Percentiles rank a stretch among this genome's conserved stretches.
Conservation (phyloP, 35 echinoderm and acorn worm genomes). For the Ophioderma brevispina region DNA sequence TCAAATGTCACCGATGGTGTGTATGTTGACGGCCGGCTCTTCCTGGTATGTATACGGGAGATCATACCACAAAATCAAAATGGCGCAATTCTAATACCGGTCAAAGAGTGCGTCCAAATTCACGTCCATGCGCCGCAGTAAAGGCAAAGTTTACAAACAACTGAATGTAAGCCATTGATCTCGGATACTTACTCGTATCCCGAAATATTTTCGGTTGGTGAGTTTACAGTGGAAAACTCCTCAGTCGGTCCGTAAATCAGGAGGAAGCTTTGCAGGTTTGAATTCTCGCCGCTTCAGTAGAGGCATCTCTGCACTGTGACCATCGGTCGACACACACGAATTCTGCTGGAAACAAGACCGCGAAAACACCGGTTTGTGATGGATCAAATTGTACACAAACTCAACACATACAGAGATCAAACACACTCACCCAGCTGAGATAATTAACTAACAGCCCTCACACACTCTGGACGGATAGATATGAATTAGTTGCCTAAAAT, state of each 20-base stretch:
- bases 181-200: conserved; percentile 90
- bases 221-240: conserved; percentile 94
- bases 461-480: background rate
- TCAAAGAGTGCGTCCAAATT: conserved; percentile 17
- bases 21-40: too few species aligned
- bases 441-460: background rate
- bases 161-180: background rate
- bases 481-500: conserved; percentile 14
- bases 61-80: conserved; percentile 19
- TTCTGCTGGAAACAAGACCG: conserved; percentile 39
- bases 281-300: conserved; percentile 91
- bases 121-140: background rate
- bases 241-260: conserved; percentile 73
- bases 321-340: conserved; percentile 4
- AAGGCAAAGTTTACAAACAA: background rate
- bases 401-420: conserved; percentile 1
- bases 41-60: background rate
- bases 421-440: background rate
- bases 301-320: conserved; percentile 63
- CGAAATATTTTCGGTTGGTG: conserved; percentile 94
- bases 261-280: conserved; percentile 73
- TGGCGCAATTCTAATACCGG: conserved; percentile 34
- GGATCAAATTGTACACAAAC: conserved; percentile 16
- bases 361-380: conserved; percentile 45
- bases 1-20: too few species aligned